These are phyloP conservation scores for Trinorchestia longiramus DNA, from an alignment of 1,140 invertebrate genomes.

Conservation along the genomic window DNA sequence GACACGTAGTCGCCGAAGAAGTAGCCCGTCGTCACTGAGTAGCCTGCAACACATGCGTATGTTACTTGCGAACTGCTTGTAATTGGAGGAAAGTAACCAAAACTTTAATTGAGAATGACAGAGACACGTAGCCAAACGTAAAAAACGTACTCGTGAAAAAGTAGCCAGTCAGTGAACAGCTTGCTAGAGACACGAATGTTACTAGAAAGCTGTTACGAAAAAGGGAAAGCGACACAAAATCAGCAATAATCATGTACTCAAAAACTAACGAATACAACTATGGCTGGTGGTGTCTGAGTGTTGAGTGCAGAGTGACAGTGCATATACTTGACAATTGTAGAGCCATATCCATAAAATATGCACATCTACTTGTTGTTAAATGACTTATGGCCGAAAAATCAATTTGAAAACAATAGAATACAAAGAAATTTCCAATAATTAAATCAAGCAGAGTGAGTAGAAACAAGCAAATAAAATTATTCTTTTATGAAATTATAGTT, in stretches of 20 bases:
- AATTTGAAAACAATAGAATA: not conserved
- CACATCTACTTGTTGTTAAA: not conserved
- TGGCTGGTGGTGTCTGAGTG: too few species aligned
- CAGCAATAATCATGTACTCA: too few species aligned
- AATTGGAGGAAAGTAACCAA: not conserved
- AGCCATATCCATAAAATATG: not conserved
- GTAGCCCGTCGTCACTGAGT: conserved; percentile 69
- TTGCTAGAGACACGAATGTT: not conserved
- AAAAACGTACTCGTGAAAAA: conserved; percentile 72
- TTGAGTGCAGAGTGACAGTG: not conserved
- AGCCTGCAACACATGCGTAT: conserved; percentile 51
- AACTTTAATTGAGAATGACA: not conserved
- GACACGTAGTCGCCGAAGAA: conserved; percentile 73
- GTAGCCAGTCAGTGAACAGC: conserved; percentile 68
- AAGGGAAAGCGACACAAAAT: too few species aligned
- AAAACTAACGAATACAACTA: too few species aligned
- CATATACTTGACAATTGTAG: not conserved
- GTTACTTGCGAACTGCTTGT: not conserved
- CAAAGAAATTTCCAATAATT: not conserved
- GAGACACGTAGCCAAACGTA: conserved; percentile 78
- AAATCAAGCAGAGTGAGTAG: not conserved
- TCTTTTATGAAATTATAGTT: not conserved
- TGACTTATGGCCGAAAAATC: not conserved
- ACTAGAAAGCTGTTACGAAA: too few species aligned
- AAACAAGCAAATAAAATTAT: not conserved